Conservation (phyloP, 64 coral and sea anemone species). For the Acropora yongei region DNA sequence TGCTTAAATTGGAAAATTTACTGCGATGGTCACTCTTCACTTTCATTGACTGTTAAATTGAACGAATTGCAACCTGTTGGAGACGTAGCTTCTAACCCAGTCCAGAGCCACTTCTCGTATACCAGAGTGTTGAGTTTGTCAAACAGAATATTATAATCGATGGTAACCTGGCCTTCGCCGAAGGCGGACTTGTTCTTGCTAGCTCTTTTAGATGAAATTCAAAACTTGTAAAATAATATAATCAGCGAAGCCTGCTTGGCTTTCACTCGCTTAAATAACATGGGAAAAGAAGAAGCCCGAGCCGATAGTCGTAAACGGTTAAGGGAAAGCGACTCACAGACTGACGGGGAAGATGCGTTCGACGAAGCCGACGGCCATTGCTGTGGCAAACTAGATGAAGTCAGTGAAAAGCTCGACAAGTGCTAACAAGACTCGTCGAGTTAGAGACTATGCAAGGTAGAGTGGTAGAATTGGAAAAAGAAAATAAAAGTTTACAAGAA, state of each 20-base stretch:
- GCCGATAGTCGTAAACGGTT: neutral
- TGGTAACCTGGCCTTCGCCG: neutral
- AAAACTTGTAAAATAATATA: no score
- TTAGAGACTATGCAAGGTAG: constrained; percentile 7
- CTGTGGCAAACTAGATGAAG: neutral
- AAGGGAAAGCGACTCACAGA: neutral
- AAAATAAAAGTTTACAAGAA: constrained; percentile 7
- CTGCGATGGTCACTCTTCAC: no score
- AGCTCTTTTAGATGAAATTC: no score
- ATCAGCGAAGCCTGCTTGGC: no score
- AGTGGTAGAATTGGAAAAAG: constrained; percentile 21
- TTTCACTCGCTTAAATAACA: no score
- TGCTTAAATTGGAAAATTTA: no score
- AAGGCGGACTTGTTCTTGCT: neutral
- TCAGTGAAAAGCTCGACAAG: constrained; percentile 5
- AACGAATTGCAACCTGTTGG: no score
- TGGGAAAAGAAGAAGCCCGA: neutral
- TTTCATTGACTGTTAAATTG: no score
- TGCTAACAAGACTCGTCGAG: neutral
- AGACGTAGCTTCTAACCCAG: no score
- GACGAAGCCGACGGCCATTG: neutral
- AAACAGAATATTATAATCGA: no score
- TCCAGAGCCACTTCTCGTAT: no score
- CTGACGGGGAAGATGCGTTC: neutral
- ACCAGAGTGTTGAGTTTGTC: no score